phyloP scores from a whole-genome alignment of 2,888 invertebrate species.

The Macaria notata region DNA sequence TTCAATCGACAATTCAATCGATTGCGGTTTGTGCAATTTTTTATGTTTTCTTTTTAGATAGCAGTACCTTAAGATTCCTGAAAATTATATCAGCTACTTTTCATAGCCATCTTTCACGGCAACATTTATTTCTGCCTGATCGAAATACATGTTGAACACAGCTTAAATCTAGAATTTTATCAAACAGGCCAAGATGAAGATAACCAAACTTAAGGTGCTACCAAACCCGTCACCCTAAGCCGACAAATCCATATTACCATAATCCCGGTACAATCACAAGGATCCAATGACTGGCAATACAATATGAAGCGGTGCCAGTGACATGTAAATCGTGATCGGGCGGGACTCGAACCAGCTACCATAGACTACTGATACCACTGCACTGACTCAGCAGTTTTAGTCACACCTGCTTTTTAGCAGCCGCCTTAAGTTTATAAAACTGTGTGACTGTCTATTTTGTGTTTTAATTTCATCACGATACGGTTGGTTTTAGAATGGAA shows the following conservation, averaged over 20 bases:
- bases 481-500: slow-evolving; percentile 4
- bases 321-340: slow-evolving; percentile 81
- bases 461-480: not conserved
- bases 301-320: slow-evolving; percentile 78
- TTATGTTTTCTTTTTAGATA: too few relatives aligned
- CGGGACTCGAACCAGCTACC: slow-evolving; percentile 73
- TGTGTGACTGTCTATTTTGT: slow-evolving; percentile 21
- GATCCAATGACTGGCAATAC: slow-evolving; percentile 70
- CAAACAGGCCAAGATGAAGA: slow-evolving; percentile 2
- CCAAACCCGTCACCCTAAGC: slow-evolving; percentile 37
- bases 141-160: too few relatives aligned
- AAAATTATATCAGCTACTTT: too few relatives aligned
- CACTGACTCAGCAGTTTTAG: slow-evolving; percentile 70
- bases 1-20: too few relatives aligned
- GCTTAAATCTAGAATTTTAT: not conserved
- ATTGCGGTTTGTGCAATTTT: too few relatives aligned
- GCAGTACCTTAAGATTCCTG: too few relatives aligned
- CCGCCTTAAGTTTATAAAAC: slow-evolving; percentile 18
- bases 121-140: too few relatives aligned
- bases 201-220: slow-evolving; percentile 6
- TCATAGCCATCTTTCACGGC: too few relatives aligned
- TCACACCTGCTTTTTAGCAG: slow-evolving; percentile 65
- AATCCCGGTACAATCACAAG: slow-evolving; percentile 54
- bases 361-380: slow-evolving; percentile 77
- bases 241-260: slow-evolving; percentile 56